Base-by-base conservation (phyloP, 1,140 invertebrate species). In the Drosophila oshimai region DNA sequence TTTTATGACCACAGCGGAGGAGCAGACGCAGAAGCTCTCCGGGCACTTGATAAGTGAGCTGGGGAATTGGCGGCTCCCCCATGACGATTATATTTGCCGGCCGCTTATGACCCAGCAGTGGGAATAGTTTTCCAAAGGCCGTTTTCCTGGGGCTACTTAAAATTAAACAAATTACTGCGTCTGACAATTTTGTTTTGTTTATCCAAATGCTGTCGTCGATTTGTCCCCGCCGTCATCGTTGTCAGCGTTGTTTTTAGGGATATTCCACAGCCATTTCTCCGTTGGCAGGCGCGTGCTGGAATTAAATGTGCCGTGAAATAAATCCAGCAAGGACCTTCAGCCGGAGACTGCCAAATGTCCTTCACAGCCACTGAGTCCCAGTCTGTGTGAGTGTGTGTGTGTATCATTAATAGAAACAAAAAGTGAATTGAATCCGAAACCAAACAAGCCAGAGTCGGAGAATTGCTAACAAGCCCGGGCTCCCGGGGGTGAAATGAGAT, bases 271-370 rank as follows among this genome's bases (percentile, higher is more conserved):
- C 28, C 20, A 24, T n/a, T 57, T 64, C 20, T 22, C 24, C 62
- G 70, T 47, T 64, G 46, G 68, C 53, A 45, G 70, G 80, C 79
- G 79, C 79, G 75, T 84, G 80, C 67, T 75, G 65, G 65, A 67
- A 86, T 86, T 84, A 84, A 84, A 84, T 84, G 79, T 84, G 80
- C 79, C 79, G 79, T 84, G 79, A 84, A 84, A 84, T 84, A 84
- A 84, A 84, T 84, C 80, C 79, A 71, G 31, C 42, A 49, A 67
- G 29, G 55, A 74, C 31, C 26, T 10, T n/a, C n/a, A 28, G 6
- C 13, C 45, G 51, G 53, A 36, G 45, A 60, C 60, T 60, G 57
- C 42, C 50, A 44, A 77, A 74, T 79, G 75, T 79, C 61, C 55
- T 73, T 67, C 61, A 55, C 60, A 36, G 44, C 26, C 22, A 50